Percentiles rank a stretch among this genome's conserved stretches.
Conservation (phyloP, 2,797 vertebrate species). For the Lithobates sylvaticus region DNA sequence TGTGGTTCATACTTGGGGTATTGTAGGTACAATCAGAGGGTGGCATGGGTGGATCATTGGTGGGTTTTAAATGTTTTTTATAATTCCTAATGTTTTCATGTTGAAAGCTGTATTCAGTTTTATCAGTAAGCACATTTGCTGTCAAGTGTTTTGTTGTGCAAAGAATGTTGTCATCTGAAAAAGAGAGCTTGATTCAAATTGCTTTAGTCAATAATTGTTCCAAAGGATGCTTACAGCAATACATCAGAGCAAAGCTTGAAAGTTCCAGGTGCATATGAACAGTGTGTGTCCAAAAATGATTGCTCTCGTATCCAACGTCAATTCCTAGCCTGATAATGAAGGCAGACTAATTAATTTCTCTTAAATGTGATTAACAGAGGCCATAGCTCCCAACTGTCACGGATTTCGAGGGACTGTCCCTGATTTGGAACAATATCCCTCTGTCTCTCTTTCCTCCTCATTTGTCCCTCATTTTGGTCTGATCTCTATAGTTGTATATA, state of each 20-base stretch:
- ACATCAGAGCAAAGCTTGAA: constrained; percentile 59
- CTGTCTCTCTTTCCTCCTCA: too few species aligned
- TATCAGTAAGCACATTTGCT: background rate
- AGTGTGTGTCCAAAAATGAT: constrained; percentile 63
- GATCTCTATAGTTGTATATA: too few species aligned
- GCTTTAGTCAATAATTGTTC: constrained; percentile 65
- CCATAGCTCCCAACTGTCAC: too few species aligned
- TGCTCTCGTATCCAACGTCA: constrained; percentile 58
- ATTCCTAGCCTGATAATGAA: constrained; percentile 59
- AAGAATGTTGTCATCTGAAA: constrained; percentile 15
- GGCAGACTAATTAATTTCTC: background rate
- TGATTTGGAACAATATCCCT: too few species aligned
- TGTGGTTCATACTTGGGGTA: too few species aligned
- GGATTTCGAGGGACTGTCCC: too few species aligned
- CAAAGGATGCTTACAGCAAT: constrained; percentile 50
- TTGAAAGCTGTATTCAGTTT: background rate
- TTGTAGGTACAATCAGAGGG: background rate
- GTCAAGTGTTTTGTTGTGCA: background rate
- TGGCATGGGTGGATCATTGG: background rate
- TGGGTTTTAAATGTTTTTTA: background rate
- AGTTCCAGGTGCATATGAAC: constrained; percentile 63
- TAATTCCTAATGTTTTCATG: background rate
- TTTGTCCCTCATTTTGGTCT: too few species aligned
- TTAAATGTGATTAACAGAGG: too few species aligned
- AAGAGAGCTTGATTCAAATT: constrained; percentile 44